Evolutionary conservation across 2,113 vertebrate genomes (phyloP).

Genomic region (Chamaetylas fuelleborni): DNA sequence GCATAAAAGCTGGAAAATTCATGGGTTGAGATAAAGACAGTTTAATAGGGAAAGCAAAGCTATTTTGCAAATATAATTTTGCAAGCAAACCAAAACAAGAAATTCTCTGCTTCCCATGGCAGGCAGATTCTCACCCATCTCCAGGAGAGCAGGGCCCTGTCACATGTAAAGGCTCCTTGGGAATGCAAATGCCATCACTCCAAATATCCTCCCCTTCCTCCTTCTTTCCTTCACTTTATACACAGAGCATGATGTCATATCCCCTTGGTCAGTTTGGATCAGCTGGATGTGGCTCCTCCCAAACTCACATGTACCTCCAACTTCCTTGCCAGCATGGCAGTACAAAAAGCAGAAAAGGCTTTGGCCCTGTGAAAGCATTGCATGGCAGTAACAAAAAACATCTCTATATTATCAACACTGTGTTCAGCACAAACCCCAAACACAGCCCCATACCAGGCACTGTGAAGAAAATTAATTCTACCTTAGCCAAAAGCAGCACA

Average conservation of each 20-base stretch:
- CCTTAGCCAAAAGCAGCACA: background rate
- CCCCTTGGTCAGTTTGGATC: background rate
- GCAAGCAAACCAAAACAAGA: background rate
- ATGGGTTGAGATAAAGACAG: background rate
- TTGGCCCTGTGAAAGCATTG: background rate
- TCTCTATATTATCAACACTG: background rate
- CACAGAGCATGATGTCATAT: background rate
- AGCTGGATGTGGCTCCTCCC: background rate
- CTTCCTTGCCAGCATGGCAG: background rate
- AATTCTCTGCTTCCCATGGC: background rate
- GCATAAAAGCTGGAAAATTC: background rate
- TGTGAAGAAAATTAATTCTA: background rate
- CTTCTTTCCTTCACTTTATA: background rate
- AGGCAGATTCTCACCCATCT: background rate
- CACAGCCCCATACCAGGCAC: background rate
- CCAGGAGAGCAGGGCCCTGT: background rate
- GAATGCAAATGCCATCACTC: background rate
- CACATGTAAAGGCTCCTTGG: background rate
- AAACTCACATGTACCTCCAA: background rate
- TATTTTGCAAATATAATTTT: no score
- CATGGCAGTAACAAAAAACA: background rate
- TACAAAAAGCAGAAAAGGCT: background rate
- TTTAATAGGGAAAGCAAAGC: background rate
- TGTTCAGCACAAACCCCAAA: background rate
- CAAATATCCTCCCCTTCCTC: background rate